These are phyloP conservation scores for Pristionchus entomophagus DNA, from an alignment of 2,888 invertebrate genomes.

Conservation along the genomic window DNA sequence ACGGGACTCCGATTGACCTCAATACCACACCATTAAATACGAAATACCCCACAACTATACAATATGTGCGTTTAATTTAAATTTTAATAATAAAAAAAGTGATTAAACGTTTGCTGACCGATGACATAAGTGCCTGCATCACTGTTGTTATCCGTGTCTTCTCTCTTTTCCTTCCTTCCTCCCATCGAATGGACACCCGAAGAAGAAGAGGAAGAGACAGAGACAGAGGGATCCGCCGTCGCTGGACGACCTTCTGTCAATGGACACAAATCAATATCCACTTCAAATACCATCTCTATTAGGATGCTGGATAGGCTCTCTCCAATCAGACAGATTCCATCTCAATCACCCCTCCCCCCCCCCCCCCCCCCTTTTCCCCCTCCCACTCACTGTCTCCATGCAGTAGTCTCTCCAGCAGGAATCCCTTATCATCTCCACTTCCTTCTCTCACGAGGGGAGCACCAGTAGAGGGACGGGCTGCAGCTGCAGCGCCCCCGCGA, in stretches of 20 bases:
- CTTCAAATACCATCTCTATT: no score
- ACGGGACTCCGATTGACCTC: constrained; percentile 44
- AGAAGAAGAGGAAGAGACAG: background rate
- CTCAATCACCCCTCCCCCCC: background rate
- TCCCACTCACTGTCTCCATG: constrained; percentile 46
- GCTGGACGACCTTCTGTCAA: constrained; percentile 43
- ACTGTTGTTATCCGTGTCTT: constrained; percentile 43
- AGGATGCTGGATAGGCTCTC: no score
- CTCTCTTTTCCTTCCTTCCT: background rate
- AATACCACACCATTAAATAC: background rate
- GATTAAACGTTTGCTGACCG: background rate
- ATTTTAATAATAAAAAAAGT: background rate
- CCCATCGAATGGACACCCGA: constrained; percentile 28
- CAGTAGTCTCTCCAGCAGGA: constrained; percentile 45
- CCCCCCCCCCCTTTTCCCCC: background rate
- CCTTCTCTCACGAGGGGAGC: background rate
- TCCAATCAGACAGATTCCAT: background rate
- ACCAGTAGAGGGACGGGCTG: background rate
- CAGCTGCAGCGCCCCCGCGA: background rate
- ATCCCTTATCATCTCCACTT: constrained; percentile 44
- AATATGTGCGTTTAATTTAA: background rate
- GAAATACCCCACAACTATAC: no score
- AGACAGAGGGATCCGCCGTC: constrained; percentile 19
- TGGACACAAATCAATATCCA: background rate
- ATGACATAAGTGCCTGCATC: constrained; percentile 49